Evolutionary conservation across 2,888 invertebrate species (phyloP), one percentile per base, ranked within the genome.

Genomic region (Chironomus riparius): DNA sequence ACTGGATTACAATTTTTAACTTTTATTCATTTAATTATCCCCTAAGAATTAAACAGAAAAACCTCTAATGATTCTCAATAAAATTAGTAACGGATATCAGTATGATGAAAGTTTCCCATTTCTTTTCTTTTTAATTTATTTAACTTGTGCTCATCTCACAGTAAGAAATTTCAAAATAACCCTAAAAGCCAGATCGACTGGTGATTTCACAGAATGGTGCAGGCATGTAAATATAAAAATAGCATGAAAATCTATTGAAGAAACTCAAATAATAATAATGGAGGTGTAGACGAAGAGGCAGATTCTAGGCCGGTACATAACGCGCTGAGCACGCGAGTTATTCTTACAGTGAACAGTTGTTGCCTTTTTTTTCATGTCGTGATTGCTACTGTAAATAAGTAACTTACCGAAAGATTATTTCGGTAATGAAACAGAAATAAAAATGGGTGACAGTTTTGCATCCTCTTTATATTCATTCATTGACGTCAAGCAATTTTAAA

Each of bases 11-110:
- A n/a, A n/a, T n/a, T n/a, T 24, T 24, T 38, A 38, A 2, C 1
- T 10, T 38, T 38, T 4, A 38, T 38, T 38, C 38, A 38, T 18
- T 1, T n/a, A 56, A 56, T 50, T 50, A n/a, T 50, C 50, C 15
- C 15, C 15, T 50, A n/a, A 7, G 10, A 50, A n/a, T 56, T 56
- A 56, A 56, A 56, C 5, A 50, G n/a, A 4, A 50, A 50, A 50
- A 50, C 38, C 7, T 7, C 10, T 38, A 38, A 38, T 10, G 10
- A 38, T 38, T 38, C 38, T 10, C 10, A 38, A 38, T 38, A 4
- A 10, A 18, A 71, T 71, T 71, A 13, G 71, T 71, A 71, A 71
- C 71, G 71, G 71, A 24, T 71, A 50, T 71, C 71, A 71, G 7
- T 38, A 10, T 38, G 38, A 7, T 38, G 38, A 38, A 38, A 10